phyloP scores from a whole-genome alignment of 2,113 vertebrate genomes.

The Seriola aureovittata region DNA sequence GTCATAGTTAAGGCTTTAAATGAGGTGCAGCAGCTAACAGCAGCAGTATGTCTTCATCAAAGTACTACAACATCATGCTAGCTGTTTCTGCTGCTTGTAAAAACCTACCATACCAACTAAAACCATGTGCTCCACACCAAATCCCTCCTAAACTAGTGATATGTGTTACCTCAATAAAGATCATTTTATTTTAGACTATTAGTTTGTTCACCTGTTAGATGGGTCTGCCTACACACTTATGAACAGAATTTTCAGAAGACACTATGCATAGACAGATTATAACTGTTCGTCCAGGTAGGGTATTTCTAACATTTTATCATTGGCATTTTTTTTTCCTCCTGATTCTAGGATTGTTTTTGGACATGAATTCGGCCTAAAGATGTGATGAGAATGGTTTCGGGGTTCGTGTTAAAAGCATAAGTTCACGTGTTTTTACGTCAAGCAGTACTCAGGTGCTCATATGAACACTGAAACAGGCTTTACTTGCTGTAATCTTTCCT shows the following conservation, averaged over 20 bases:
- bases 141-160: not conserved
- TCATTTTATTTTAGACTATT: too few relatives aligned
- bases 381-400: not conserved
- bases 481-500: not conserved
- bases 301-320: not conserved
- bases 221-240: too few relatives aligned
- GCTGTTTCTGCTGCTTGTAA: not conserved
- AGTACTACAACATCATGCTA: not conserved
- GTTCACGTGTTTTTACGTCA: not conserved
- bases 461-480: not conserved
- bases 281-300: not conserved
- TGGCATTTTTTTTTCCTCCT: too few relatives aligned
- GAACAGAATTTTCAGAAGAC: too few relatives aligned
- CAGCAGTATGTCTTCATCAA: not conserved
- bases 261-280: too few relatives aligned
- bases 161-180: too few relatives aligned
- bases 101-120: not conserved
- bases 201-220: not conserved
- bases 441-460: too few relatives aligned
- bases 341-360: not conserved
- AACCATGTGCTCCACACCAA: not conserved
- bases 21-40: not conserved
- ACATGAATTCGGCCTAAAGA: not conserved
- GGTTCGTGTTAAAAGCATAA: not conserved
- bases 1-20: not conserved